Evolutionary conservation across 2,113 vertebrate species (phyloP).

Genomic region (Erythrocercus mccallii): DNA sequence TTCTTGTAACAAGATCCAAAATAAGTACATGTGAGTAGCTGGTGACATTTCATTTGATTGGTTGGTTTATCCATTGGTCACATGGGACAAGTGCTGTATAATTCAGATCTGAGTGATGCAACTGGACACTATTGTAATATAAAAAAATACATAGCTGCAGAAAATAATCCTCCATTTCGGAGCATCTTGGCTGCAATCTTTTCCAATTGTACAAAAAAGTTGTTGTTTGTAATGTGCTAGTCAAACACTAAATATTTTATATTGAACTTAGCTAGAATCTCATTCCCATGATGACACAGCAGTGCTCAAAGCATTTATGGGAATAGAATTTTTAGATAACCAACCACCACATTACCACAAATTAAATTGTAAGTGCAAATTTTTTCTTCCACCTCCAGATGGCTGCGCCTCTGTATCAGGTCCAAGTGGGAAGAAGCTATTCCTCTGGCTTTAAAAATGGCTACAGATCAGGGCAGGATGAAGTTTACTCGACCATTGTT

Average conservation of each 20-base stretch:
- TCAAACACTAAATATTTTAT: not conserved
- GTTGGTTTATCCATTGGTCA: not conserved
- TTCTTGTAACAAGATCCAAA: not conserved
- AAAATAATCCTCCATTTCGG: not conserved
- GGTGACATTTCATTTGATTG: not conserved
- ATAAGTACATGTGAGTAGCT: not conserved
- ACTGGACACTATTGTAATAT: not conserved
- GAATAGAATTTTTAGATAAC: not conserved
- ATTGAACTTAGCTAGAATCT: not conserved
- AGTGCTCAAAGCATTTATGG: not conserved
- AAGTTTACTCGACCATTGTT: constrained; percentile 94
- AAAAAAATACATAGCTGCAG: not conserved
- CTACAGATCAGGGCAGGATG: constrained; percentile 92
- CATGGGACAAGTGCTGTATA: not conserved
- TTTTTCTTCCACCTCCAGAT: constrained; percentile 67
- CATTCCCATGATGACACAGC: not conserved
- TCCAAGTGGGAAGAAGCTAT: constrained; percentile 89
- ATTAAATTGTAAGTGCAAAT: not conserved
- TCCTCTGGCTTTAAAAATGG: constrained; percentile 91
- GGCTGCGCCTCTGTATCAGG: constrained; percentile 89
- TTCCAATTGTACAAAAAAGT: not conserved
- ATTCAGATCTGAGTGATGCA: not conserved
- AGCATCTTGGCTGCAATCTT: not conserved
- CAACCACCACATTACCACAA: not conserved
- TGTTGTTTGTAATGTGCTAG: not conserved